Base-by-base conservation (phyloP, 2,113 vertebrate genomes). In the Upupa epops region DNA sequence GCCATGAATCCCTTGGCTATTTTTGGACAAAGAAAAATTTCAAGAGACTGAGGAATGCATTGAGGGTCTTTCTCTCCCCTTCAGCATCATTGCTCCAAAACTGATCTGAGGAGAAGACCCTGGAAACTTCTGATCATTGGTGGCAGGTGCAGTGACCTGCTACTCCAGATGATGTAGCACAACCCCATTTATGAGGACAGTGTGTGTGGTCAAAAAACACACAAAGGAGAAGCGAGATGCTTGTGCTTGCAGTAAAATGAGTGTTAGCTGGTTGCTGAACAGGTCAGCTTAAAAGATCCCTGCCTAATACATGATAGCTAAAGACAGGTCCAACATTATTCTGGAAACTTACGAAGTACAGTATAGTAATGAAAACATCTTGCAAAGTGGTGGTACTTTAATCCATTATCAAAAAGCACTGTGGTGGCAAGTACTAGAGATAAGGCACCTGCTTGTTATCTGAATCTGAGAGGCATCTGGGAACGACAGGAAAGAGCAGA, bases 361-460 rank as follows among this genome's bases (percentile, higher is more conserved):
- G 54, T 36, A 46, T 42, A 18, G 66, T 81, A 90, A 72, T 36
- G 0, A 80, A 93, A 90, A 78, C 49, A 75, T 70, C 73, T 71
- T 88, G 48, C 46, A 22, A 58, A 46, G 46, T 18, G 42, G 29
- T 63, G 51, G 29, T 70, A 42, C 70, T 42, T 40, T 51, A 72
- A 78, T 75, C 31, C 66, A 26, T 65, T 70, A 70, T 90, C 59
- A 52, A 63, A 92, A 90, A 79, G 26, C 54, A 82, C 59, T 76
- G 46, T 40, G 36, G 26, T 75, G 46, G 59, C 59, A 85, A 56
- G 55, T 58, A 34, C 55, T 59, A 79, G 63, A 94, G 88, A 94
- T 92, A 93, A 93, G 74, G 37, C 88, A 86, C 77, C 61, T 90
- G 80, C 70, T 89, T 92, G 74, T 95, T 96, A 89, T 92, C 88